These are phyloP conservation scores for Eupithecia dodoneata DNA, from an alignment of 2,888 invertebrate species.

Conservation along the genomic window DNA sequence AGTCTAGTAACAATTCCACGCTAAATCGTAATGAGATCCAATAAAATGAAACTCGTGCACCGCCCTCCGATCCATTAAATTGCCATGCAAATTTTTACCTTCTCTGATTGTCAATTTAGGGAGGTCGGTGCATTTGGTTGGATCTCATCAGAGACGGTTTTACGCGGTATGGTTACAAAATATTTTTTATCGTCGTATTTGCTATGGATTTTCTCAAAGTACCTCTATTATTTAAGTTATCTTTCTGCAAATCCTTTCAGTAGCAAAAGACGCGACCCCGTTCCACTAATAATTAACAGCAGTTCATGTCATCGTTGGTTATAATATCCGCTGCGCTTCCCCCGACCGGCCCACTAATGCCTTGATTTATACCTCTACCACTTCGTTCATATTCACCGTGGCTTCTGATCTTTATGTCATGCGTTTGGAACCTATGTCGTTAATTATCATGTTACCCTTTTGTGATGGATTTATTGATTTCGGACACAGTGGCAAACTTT, in stretches of 20 bases:
- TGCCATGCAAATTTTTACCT: too few relatives aligned
- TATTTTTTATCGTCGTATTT: too few relatives aligned
- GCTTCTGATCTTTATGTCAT: constrained; percentile 51
- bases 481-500: constrained; percentile 16
- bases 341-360: constrained; percentile 63
- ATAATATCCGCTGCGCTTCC: constrained; percentile 61
- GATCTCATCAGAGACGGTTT: too few relatives aligned
- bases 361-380: constrained; percentile 65
- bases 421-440: constrained; percentile 53
- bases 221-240: neutral
- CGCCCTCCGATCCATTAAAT: too few relatives aligned
- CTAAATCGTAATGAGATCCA: too few relatives aligned
- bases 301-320: constrained; percentile 58
- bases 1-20: too few relatives aligned
- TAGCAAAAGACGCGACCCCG: constrained; percentile 11
- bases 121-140: too few relatives aligned
- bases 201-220: too few relatives aligned
- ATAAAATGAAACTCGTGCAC: too few relatives aligned
- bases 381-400: constrained; percentile 56
- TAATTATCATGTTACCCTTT: constrained; percentile 38
- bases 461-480: constrained; percentile 33
- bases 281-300: constrained; percentile 52
- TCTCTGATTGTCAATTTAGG: too few relatives aligned
- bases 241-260: neutral
- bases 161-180: too few relatives aligned